Percentiles rank a stretch among this genome's conserved stretches.
Conservation (phyloP, 2,797 vertebrate species). For the Gephyroberyx darwinii region DNA sequence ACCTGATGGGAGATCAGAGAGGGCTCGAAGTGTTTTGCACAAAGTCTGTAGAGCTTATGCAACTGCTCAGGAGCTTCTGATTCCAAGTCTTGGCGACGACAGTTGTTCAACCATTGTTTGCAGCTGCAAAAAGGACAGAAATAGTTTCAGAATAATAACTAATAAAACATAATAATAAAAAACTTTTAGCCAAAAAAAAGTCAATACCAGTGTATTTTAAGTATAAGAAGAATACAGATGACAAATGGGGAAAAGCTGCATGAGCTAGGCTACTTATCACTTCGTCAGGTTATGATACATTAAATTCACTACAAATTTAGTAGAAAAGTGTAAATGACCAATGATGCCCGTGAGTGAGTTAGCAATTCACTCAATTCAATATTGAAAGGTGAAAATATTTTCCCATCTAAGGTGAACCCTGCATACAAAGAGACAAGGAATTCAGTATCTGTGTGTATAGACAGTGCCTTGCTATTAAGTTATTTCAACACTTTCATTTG, state of each 20-base stretch:
- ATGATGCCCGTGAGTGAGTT: too few species aligned
- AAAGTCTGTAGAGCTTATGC: slow-evolving; percentile 92
- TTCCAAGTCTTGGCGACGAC: slow-evolving; percentile 90
- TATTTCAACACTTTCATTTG: too few species aligned
- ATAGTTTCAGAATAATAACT: not conserved
- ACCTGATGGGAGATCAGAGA: slow-evolving; percentile 92
- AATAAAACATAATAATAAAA: too few species aligned
- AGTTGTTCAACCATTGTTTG: slow-evolving; percentile 83
- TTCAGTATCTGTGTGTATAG: too few species aligned
- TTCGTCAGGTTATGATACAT: not conserved
- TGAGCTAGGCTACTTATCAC: not conserved
- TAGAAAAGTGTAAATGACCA: not conserved
- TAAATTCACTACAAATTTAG: not conserved
- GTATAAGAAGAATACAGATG: not conserved
- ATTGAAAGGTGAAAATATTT: too few species aligned
- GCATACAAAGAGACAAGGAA: too few species aligned
- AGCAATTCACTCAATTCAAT: too few species aligned
- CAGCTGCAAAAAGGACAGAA: slow-evolving; percentile 60
- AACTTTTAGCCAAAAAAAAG: not conserved
- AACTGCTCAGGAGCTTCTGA: slow-evolving; percentile 91
- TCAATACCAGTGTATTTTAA: not conserved
- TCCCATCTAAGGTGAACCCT: too few species aligned
- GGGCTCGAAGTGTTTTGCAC: slow-evolving; percentile 95
- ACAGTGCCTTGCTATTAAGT: too few species aligned
- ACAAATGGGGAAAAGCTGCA: not conserved